Evolutionary conservation across 1,140 invertebrate genomes (phyloP).

Genomic region (Pseudomyrmex flavicornis): DNA sequence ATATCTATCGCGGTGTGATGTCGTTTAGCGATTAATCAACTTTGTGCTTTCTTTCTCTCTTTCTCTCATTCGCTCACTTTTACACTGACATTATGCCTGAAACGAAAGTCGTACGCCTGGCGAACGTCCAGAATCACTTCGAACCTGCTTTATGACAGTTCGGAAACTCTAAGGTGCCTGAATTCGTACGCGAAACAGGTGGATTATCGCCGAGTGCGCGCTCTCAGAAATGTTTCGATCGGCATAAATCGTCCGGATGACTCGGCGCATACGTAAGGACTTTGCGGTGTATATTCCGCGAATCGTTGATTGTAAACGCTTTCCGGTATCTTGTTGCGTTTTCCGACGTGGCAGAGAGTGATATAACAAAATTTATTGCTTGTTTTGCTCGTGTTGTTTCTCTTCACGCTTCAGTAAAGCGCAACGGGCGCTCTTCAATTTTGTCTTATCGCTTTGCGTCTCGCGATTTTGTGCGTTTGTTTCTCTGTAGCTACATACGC

Average conservation of each 20-base stretch:
- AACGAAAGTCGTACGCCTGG: conserved; percentile 22
- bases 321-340: neutral
- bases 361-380: too few species aligned
- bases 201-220: neutral
- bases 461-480: neutral
- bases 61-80: conserved; percentile 30
- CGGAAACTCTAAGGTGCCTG: conserved; percentile 30
- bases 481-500: too few species aligned
- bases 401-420: neutral
- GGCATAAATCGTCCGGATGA: conserved; percentile 10
- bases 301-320: neutral
- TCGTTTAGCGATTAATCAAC: neutral
- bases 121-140: conserved; percentile 35
- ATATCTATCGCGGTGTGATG: neutral
- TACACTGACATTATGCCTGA: conserved; percentile 48
- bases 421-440: neutral
- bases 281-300: neutral
- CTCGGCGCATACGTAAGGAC: neutral
- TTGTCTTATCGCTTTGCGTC: conserved; percentile 1
- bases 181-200: conserved; percentile 9
- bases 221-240: neutral
- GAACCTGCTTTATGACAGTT: conserved; percentile 39
- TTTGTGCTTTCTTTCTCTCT: too few species aligned
- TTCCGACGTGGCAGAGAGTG: too few species aligned
- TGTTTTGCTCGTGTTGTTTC: neutral